Conservation (phyloP, 2,113 vertebrate species). For the Anoura caudifer region DNA sequence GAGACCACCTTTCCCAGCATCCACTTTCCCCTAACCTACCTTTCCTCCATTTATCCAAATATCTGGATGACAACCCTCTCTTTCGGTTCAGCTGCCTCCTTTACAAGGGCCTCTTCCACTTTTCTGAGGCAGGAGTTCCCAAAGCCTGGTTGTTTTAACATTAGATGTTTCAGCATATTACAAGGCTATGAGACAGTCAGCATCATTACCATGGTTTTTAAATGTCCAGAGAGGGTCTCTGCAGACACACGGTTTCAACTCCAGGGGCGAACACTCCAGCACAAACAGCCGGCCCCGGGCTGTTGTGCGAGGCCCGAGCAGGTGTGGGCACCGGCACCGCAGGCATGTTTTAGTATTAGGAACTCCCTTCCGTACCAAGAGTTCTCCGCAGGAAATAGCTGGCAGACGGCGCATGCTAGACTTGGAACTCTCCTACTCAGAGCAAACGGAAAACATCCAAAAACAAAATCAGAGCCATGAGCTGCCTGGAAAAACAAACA, state of each 20-base stretch:
- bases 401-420: neutral
- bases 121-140: constrained; percentile 6
- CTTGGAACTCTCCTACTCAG: constrained; percentile 5
- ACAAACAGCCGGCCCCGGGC: neutral
- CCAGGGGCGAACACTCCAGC: neutral
- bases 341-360: neutral
- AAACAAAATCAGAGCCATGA: constrained; percentile 33
- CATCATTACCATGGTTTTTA: neutral
- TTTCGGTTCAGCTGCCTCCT: neutral
- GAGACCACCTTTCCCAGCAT: neutral
- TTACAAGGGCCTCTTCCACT: neutral
- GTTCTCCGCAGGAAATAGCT: constrained; percentile 32
- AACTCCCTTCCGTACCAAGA: neutral
- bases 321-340: neutral
- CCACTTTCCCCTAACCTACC: neutral
- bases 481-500: constrained; percentile 30
- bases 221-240: neutral
- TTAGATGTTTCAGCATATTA: neutral
- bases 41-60: neutral
- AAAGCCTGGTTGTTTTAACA: neutral
- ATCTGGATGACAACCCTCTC: neutral
- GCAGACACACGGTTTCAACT: neutral
- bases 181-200: neutral
- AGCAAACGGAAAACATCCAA: constrained; percentile 28
- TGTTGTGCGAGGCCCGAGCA: neutral